Percentiles rank a stretch among this genome's conserved stretches.
Evolutionary conservation across 2,113 vertebrate genomes (phyloP).

Genomic region (Labeo catla): DNA sequence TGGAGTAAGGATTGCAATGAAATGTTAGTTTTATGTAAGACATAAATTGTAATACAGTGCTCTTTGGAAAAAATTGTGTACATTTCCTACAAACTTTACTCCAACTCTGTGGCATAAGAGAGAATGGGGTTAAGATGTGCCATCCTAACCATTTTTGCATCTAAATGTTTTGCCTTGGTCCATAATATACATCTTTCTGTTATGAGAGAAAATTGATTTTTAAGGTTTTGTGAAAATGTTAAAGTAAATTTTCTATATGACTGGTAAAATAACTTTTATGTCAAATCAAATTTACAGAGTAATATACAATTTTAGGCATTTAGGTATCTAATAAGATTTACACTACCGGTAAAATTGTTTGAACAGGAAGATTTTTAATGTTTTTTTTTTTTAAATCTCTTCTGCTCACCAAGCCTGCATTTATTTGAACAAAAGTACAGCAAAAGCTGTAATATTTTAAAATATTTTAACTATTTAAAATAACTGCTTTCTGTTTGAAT

Average conservation of each 20-base stretch:
- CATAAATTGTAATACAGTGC: background rate
- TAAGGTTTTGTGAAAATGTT: background rate
- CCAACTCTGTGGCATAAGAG: constrained; percentile 65
- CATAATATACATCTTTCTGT: background rate
- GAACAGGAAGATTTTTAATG: no score
- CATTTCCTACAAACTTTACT: constrained; percentile 42
- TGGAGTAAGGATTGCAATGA: constrained; percentile 42
- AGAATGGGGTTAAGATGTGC: constrained; percentile 61
- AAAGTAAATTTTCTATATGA: background rate
- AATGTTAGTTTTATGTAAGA: constrained; percentile 5
- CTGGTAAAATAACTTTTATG: background rate
- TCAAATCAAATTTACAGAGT: background rate
- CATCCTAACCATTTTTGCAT: constrained; percentile 52
- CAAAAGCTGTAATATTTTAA: no score
- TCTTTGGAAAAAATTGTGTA: background rate
- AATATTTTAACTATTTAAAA: no score
- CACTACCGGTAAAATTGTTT: no score
- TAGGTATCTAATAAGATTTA: no score
- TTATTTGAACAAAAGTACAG: no score
- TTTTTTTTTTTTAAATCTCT: no score
- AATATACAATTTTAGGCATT: background rate
- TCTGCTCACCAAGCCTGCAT: no score
- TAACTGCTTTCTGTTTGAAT: no score
- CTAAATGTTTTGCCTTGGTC: constrained; percentile 11
- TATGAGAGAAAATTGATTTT: background rate